phyloP scores from a whole-genome alignment of 2,888 invertebrate genomes.

The Autographa pulchrina region DNA sequence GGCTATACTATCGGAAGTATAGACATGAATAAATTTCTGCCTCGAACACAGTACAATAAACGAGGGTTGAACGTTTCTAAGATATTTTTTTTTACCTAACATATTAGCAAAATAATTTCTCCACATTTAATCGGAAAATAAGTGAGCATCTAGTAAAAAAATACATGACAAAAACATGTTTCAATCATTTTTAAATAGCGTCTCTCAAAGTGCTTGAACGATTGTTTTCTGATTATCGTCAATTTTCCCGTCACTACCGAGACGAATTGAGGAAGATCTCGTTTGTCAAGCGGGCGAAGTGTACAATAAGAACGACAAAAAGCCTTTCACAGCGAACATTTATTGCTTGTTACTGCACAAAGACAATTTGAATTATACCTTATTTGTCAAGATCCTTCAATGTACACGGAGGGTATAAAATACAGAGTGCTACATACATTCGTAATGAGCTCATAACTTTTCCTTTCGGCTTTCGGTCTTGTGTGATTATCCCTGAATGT shows the following conservation, averaged over 20 bases:
- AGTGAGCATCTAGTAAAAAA: no score
- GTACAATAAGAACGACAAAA: constrained; percentile 19
- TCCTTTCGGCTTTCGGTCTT: constrained; percentile 14
- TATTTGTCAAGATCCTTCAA: constrained; percentile 14
- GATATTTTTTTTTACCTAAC: no score
- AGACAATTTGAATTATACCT: constrained; percentile 11
- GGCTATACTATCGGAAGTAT: not conserved
- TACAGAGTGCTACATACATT: constrained; percentile 16
- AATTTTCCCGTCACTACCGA: constrained; percentile 21
- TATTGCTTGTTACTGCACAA: constrained; percentile 15
- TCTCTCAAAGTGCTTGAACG: constrained; percentile 19
- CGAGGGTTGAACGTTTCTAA: no score
- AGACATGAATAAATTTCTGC: not conserved
- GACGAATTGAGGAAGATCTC: constrained; percentile 48
- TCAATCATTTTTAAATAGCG: not conserved
- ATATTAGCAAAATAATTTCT: no score
- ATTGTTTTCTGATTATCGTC: constrained; percentile 31
- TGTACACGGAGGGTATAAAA: constrained; percentile 10
- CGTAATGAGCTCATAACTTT: constrained; percentile 35
- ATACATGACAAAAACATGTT: not conserved
- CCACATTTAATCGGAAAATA: no score
- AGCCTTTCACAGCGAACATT: constrained; percentile 26
- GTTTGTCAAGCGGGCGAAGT: constrained; percentile 38
- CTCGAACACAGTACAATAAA: no score
- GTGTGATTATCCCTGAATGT: constrained; percentile 37